Base-by-base conservation (phyloP, 1,140 invertebrate species). In the Drosophila pandora region DNA sequence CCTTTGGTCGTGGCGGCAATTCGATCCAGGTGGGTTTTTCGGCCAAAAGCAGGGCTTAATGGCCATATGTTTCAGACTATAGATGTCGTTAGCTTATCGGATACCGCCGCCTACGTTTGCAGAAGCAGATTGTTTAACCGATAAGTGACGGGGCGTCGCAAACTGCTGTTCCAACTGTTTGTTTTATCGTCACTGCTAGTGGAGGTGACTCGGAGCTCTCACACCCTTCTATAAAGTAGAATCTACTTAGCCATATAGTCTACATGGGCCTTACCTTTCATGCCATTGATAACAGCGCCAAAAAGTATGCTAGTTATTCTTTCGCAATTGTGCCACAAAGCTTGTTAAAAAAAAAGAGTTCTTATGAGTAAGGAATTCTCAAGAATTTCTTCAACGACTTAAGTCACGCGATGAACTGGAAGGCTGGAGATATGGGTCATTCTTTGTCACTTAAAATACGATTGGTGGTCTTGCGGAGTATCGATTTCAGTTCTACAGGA, bases 1-100 rank as follows among this genome's bases (percentile, higher is more conserved):
- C 90, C 47, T 90, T 91, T 30, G 78, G 80, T 8, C 90, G 82
- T n/a, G 57, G 64, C 57, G 76, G 73, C 17, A 90, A 57, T 64
- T 67, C 90, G 0, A 61, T 76, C 8, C 90, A 91, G 90, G 90
- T 91, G 69, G 47, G 78, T 79, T 52, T 52, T 54, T 34, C 56
- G 25, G 32, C 13, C 12, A 21, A 41, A 67, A 60, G 12, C 54
- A 48, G 17, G 34, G 64, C 43, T 41, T 63, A 49, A 50, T 45
- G 7, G 17, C 64, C 79, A 75, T 79, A 76, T 84, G 72, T 53
- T 69, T 25, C 30, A 17, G 17, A 17, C 17, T 17, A 17, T 17
- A 17, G 28, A 43, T 17, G 4, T 43, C 2, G 17, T 10, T 39
- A 39, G 55, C 68, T 74, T 81, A 82, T 82, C 81, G 76, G 79